Base-by-base conservation (phyloP, 2,797 vertebrate genomes). In the Atherinosoma microstoma region DNA sequence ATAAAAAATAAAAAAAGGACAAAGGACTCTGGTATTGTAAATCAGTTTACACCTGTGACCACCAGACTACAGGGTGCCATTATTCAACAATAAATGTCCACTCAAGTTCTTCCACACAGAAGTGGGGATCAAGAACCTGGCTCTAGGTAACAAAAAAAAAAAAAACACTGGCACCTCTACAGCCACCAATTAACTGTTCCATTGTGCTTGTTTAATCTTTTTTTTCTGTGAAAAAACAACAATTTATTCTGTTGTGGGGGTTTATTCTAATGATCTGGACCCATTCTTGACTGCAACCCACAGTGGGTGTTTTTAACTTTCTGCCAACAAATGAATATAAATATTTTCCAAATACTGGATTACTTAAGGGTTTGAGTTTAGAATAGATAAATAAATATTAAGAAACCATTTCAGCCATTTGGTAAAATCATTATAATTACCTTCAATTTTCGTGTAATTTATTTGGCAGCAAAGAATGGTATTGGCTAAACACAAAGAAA, bases 361-460 rank as follows among this genome's bases (percentile, higher is more conserved):
- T 12, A 8, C 58, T 66, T 35, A 8, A 65, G 22, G 6, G 51
- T 56, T 65, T 75, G 29, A 59, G 35, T 53, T 60, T n/a, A 24
- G 34, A 71, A 53, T 22, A 60, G 38, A 47, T 57, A 6, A n/a
- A 20, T 3, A 54, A 57, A 66, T 54, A 40, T 61, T 32, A 73
- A 63, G 8, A 2, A 60, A 34, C 32, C 10, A 42, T 29, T 36
- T 45, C 30, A 49, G 20, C 59, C 10, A 34, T 71, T 20, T 51
- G 34, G 18, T 15, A 18, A 30, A 20, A 49, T 53, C 54, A 58
- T 24, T 58, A 65, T 60, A 22, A 62, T 68, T 54, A 71, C 34
- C 35, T 62, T 79, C 30, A 36, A 47, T 38, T 56, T 71, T 75
- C 70, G 32, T 78, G 67, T 60, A 75, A 35, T 47, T 34, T 75